A percentile compares a stretch with the other conserved stretches of the same genome.
These are phyloP conservation scores for Hypomecis punctinalis DNA, from an alignment of 2,888 invertebrate genomes.

Conservation along the genomic window DNA sequence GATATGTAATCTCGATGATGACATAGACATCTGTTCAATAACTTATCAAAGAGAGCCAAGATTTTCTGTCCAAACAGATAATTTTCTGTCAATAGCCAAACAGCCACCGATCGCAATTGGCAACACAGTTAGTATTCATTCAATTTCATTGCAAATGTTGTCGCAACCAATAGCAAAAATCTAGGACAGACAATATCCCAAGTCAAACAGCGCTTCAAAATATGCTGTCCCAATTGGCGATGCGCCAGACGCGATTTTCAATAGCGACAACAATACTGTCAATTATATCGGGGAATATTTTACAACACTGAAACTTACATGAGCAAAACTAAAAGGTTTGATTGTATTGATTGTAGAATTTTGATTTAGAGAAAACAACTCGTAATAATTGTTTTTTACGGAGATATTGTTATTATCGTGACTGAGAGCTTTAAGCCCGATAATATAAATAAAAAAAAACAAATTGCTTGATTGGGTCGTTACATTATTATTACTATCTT, in stretches of 20 bases:
- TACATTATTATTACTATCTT: too few relatives aligned
- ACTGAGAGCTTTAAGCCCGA: too few relatives aligned
- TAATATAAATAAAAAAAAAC: too few relatives aligned
- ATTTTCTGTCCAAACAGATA: background rate
- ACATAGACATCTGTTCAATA: background rate
- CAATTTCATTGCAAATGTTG: slow-evolving; percentile 17
- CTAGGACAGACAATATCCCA: slow-evolving; percentile 26
- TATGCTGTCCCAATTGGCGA: slow-evolving; percentile 36
- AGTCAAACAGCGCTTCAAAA: slow-evolving; percentile 31
- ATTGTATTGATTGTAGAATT: too few relatives aligned
- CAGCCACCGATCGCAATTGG: background rate
- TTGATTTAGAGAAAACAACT: too few relatives aligned
- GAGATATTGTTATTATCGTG: too few relatives aligned
- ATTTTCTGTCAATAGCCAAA: background rate
- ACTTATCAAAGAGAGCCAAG: background rate
- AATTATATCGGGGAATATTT: slow-evolving; percentile 34
- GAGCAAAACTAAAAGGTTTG: too few relatives aligned
- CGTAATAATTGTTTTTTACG: too few relatives aligned
- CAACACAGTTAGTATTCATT: slow-evolving; percentile 4
- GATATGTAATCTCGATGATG: too few relatives aligned
- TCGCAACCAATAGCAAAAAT: slow-evolving; percentile 27
- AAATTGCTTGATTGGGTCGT: too few relatives aligned
- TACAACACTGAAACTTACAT: too few relatives aligned
- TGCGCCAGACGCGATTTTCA: slow-evolving; percentile 38
- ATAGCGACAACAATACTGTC: slow-evolving; percentile 40